These are phyloP conservation scores for Camponotus floridanus DNA, from an alignment of 1,140 invertebrate species.

Conservation along the genomic window DNA sequence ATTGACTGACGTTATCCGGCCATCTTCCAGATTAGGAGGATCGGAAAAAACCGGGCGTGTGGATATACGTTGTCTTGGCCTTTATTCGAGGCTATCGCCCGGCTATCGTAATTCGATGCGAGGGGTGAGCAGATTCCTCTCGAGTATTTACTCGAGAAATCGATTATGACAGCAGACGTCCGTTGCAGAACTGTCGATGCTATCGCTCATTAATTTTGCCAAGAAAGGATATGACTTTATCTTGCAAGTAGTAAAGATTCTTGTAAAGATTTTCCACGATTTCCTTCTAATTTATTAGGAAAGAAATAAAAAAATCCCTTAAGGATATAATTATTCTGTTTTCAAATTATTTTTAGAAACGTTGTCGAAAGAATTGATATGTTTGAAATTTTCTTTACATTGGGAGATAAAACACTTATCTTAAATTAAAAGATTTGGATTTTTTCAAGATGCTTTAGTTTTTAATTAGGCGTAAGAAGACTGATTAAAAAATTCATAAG, in stretches of 20 bases:
- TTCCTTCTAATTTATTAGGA: not conserved
- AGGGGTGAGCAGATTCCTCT: constrained; percentile 23
- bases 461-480: not conserved
- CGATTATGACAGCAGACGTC: constrained; percentile 49
- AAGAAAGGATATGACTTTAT: constrained; percentile 17
- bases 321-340: not conserved
- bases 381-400: no score
- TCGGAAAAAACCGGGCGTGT: constrained; percentile 71
- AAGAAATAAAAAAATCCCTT: not conserved
- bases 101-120: constrained; percentile 63
- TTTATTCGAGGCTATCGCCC: constrained; percentile 67
- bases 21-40: constrained; percentile 83
- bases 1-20: constrained; percentile 84
- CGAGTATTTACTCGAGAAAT: constrained; percentile 49
- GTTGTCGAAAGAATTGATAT: not conserved
- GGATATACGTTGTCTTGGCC: constrained; percentile 68
- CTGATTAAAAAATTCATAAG: not conserved
- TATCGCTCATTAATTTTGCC: constrained; percentile 39
- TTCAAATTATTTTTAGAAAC: not conserved
- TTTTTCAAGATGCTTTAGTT: not conserved
- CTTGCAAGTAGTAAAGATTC: not conserved
- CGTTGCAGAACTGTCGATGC: constrained; percentile 45
- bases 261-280: not conserved
- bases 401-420: no score
- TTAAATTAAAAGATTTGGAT: no score